Base-by-base conservation (phyloP, 2,888 invertebrate genomes). In the Stramonita haemastoma region DNA sequence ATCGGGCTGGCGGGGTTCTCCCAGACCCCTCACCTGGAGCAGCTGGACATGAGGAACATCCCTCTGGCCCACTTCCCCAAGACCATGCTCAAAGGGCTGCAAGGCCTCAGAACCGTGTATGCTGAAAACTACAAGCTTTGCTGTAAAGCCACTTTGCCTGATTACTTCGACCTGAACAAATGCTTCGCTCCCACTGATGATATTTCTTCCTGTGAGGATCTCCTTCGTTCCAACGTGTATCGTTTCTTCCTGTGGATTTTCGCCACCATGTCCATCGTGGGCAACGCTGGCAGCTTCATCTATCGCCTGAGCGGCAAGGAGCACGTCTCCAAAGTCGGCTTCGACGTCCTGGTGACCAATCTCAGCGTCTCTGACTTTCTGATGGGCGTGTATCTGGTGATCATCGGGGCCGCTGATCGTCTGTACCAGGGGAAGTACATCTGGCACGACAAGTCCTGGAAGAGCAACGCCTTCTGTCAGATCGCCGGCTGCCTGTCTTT, bases 301-400 rank as follows among this genome's bases (percentile, higher is more conserved):
- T 91, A 90, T 90, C 83, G 91, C 0, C 56, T 91, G 11, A 90
- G 87, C 90, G 87, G 89, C 36, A 90, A 91, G 83, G 57, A 90
- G n/a, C 89, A 85, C 8, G 88, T 90, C 15, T 88, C 85, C 34
- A 89, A 91, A 34, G 77, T 89, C 29, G 90, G 91, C 32, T 91
- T 91, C 60, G 90, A 90, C 29, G 90, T 91, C 17, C 89, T 91
- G 57, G 90, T 91, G 57, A 89, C 91, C n/a, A 89, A 87, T 57
- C 88, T 91, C 34, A 90, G 91, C 34, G 90, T 90, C 26, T 91
- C 91, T 0, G 91, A 91, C 83, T 89, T 91, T 60, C 87, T 91
- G 57, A 91, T 91, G 90, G 91, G 91, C 0, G 87, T 91, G 26
- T 91, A 91, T 36, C 56, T 91, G 83, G 91, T 89, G 36, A 91